phyloP scores from a whole-genome alignment of 1,140 invertebrate species.

The Calycopis cecrops region DNA sequence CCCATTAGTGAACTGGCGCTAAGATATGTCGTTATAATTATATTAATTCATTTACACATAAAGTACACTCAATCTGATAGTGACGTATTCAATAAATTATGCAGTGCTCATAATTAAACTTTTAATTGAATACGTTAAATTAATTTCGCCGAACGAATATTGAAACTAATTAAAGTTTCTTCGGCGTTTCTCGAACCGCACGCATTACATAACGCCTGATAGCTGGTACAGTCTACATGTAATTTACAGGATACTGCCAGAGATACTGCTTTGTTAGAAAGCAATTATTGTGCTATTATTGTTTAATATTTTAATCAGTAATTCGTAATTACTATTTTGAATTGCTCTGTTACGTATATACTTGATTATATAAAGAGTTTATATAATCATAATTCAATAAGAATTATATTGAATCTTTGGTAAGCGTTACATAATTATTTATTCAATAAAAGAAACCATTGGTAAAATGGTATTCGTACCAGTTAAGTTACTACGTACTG shows the following conservation, averaged over 20 bases:
- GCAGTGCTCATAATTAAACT: conserved; percentile 5
- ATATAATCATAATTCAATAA: no score
- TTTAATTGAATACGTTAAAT: conserved; percentile 31
- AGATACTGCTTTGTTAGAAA: conserved; percentile 19
- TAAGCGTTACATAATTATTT: no score
- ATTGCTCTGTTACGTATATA: background rate
- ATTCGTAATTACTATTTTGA: conserved; percentile 6
- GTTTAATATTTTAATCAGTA: conserved; percentile 5
- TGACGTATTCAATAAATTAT: background rate
- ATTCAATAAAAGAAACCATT: no score
- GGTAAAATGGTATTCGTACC: no score
- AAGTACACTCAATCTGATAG: no score
- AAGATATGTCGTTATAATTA: no score
- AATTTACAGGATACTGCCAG: conserved; percentile 18
- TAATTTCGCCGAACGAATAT: conserved; percentile 32
- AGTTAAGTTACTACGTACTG: no score
- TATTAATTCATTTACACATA: no score
- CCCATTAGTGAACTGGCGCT: no score
- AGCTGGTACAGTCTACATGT: conserved; percentile 23
- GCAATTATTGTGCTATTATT: conserved; percentile 7
- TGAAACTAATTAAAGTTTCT: conserved; percentile 55
- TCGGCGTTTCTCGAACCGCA: conserved; percentile 39
- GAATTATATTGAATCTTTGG: no score
- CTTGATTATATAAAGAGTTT: no score
- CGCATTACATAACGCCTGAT: conserved; percentile 25